Conservation (phyloP, 2,113 vertebrate genomes). For the Ascaphus truei region DNA sequence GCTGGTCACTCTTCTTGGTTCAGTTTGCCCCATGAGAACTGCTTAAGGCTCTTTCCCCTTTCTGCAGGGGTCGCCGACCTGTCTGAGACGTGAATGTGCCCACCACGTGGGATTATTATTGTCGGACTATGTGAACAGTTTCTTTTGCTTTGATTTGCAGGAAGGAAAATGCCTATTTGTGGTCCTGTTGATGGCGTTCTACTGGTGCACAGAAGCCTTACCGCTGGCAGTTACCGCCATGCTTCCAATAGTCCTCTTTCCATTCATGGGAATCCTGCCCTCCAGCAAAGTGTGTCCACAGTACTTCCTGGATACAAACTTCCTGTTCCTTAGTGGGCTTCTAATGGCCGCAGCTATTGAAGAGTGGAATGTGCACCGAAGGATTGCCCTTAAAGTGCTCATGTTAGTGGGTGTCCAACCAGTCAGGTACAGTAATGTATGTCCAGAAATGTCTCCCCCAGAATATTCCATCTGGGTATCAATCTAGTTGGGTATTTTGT, state of each 20-base stretch:
- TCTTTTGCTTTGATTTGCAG: constrained; percentile 52
- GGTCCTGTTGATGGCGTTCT: constrained; percentile 88
- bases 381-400: constrained; percentile 88
- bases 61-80: too few species aligned
- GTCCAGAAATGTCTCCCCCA: too few species aligned
- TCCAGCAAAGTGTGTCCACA: constrained; percentile 86
- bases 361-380: constrained; percentile 91
- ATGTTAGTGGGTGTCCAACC: constrained; percentile 86
- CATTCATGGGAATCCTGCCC: constrained; percentile 84
- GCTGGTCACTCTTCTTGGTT: background rate
- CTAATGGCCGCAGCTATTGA: constrained; percentile 93
- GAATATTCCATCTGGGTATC: too few species aligned
- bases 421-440: constrained; percentile 88
- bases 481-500: too few species aligned
- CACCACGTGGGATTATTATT: too few species aligned
- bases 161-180: constrained; percentile 93
- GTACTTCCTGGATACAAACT: constrained; percentile 95
- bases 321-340: constrained; percentile 93
- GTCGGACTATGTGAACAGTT: background rate
- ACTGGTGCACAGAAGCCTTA: constrained; percentile 93
- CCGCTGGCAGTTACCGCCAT: constrained; percentile 89
- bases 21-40: background rate
- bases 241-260: constrained; percentile 89
- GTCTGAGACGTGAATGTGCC: background rate
- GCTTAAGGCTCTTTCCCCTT: too few species aligned